Percentiles rank a stretch among this genome's conserved stretches.
Conservation (phyloP, 2,113 vertebrate species). For the Asarcornis scutulata region DNA sequence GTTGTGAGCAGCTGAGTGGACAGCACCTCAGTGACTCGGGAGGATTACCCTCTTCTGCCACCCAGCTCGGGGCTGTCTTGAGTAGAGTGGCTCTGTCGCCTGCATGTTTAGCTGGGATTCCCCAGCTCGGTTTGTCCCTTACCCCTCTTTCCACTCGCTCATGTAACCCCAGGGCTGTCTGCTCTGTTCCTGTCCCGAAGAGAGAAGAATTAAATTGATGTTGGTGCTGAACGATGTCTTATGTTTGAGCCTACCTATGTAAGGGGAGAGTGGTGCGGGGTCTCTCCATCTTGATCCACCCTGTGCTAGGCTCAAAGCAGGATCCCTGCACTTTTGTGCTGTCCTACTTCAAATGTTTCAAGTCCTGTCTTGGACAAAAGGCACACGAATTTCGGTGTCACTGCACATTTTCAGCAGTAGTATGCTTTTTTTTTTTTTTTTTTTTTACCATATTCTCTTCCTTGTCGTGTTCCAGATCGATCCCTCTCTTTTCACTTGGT, state of each 20-base stretch:
- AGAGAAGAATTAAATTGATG: conserved; percentile 73
- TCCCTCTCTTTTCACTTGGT: neutral
- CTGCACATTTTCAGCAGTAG: neutral
- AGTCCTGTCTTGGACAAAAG: neutral
- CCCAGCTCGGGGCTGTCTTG: conserved; percentile 10
- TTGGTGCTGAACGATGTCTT: conserved; percentile 62
- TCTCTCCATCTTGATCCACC: neutral
- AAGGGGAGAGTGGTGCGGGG: neutral
- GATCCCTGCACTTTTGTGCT: neutral
- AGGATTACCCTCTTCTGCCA: neutral
- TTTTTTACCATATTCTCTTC: neutral
- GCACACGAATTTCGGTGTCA: neutral
- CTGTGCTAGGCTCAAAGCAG: neutral
- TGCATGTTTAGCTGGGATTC: conserved; percentile 51
- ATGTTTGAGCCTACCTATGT: neutral
- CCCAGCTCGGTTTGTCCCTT: conserved; percentile 10
- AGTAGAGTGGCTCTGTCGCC: conserved; percentile 36
- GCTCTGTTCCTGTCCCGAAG: conserved; percentile 51
- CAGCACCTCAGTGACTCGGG: conserved; percentile 19
- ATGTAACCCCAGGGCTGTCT: conserved; percentile 42
- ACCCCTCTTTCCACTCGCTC: conserved; percentile 32
- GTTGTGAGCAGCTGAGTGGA: conserved; percentile 23
- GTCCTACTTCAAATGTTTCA: neutral
- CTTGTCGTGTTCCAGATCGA: neutral
- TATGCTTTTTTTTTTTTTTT: neutral